Evolutionary conservation across 2,888 invertebrate genomes (phyloP), one percentile per base, ranked within the genome.

Genomic region (Drosophila falleni): DNA sequence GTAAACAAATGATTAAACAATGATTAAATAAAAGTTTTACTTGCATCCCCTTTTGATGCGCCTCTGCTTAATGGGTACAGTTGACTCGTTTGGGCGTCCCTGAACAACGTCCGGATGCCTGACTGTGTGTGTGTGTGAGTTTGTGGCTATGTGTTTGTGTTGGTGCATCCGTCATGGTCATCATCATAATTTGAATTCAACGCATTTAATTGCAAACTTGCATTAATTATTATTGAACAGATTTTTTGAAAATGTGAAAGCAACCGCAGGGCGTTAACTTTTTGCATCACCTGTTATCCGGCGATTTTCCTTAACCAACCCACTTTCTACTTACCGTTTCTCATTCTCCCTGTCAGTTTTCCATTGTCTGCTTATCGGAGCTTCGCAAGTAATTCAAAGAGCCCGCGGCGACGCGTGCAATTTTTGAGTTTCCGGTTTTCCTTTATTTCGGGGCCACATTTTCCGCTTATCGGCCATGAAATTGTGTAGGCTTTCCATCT

Each of bases 151-250:
- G 10, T 56, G 50, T 42, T 5, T 50, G 37, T 37, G 51, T 5
- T 29, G 26, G 19, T 35, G 56, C 19, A 50, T 62, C 54, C 68
- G 68, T 70, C 73, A 60, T 59, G 58, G 61, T 42, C 81, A 71
- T 84, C 87, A 77, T 41, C 66, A 72, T 84, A 79, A 85, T 89
- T 89, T 81, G 89, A 87, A 85, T 87, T 79, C 77, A 89, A 70
- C 72, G 74, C 87, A 71, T 85, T 87, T 85, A 89, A 85, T 87
- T 89, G 87, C 87, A 79, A 87, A 87, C 87, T 87, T 77, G 81
- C 87, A 74, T 85, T 85, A 89, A 85, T 87, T 89, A 89, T 89
- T 79, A 85, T 89, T 89, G 79, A 84, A 87, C 70, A 65, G n/a
- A 63, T 79, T 79, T 81, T 81, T 74, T 56, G 60, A 64, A 61